Base-by-base conservation (phyloP, 2,888 invertebrate genomes). In the Germaria angustata region DNA sequence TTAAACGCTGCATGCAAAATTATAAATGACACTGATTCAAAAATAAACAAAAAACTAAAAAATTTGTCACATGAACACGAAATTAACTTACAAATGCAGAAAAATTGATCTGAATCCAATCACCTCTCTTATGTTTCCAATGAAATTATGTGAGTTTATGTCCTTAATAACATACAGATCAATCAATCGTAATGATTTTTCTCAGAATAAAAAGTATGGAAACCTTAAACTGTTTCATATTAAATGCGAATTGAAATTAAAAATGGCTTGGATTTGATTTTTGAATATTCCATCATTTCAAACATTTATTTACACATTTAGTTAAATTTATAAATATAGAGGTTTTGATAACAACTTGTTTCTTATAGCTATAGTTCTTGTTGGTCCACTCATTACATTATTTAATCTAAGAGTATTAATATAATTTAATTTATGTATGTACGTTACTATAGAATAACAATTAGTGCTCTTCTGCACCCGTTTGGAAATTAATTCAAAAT, bases 251-350 rank as follows among this genome's bases (percentile, higher is more conserved):
- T n/a, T 44, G 22, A 49, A 44, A 44, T 41, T 6, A 28, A 24
- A 15, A 44, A 17, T 13, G 3, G 5, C 15, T 36, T 49, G 36
- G 2, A 4, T 24, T 49, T 49, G 2, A 13, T 22, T 36, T 57
- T 46, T 24, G 2, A 51, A 32, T 22, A 32, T 36, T n/a, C 17
- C 6, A 63, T 39, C 44, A 28, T 36, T 34, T 49, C 8, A 36
- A 51, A 61, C 51, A 61, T 73, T 73, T 73, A 73, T 75, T 75
- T 66, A 75, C 55, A 57, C 28, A 57, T 66, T 57, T 36, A 72
- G n/a, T 22, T 53, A 77, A 49, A 39, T 9, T 51, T 46, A 32
- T 24, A 13, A 39, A 61, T 61, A 55, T 34, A 39, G 55, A 20
- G 55, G 24, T 34, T 49, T 63, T 32, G 34, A 39, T 53, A 63